Evolutionary conservation across 2,888 invertebrate genomes (phyloP).

Genomic region (Orchesella flavescens): DNA sequence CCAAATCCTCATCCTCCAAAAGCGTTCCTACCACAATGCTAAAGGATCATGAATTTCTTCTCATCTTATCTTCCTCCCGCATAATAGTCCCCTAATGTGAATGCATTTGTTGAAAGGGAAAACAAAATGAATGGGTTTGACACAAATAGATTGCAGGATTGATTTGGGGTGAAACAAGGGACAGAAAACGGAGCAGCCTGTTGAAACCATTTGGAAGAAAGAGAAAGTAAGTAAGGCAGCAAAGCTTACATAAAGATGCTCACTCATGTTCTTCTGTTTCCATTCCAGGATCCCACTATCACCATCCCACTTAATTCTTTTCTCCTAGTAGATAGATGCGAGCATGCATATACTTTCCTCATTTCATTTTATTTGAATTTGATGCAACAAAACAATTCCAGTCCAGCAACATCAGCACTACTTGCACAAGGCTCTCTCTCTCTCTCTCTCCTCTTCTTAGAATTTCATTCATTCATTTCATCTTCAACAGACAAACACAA

Average conservation of each 20-base stretch:
- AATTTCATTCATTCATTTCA: constrained; percentile 16
- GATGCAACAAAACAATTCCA: too few species aligned
- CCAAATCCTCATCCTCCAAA: too few species aligned
- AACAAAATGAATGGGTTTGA: not conserved
- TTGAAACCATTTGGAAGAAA: constrained; percentile 11
- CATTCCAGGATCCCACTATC: not conserved
- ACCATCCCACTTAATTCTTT: not conserved
- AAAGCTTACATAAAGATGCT: constrained; percentile 23
- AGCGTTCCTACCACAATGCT: not conserved
- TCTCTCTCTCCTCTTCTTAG: not conserved
- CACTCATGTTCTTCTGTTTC: not conserved
- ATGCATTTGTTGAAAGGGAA: too few species aligned
- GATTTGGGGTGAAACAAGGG: not conserved
- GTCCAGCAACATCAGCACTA: not conserved
- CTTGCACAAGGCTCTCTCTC: not conserved
- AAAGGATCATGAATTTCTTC: not conserved
- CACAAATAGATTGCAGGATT: not conserved
- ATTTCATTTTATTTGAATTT: not conserved
- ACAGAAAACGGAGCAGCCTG: constrained; percentile 22
- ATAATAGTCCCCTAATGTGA: too few species aligned
- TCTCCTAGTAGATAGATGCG: not conserved
- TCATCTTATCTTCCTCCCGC: not conserved
- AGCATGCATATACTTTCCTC: not conserved
- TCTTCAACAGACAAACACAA: not conserved
- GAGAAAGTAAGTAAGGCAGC: not conserved